Evolutionary conservation across 2,113 vertebrate species (phyloP).

Genomic region (Toxotes chatareus): DNA sequence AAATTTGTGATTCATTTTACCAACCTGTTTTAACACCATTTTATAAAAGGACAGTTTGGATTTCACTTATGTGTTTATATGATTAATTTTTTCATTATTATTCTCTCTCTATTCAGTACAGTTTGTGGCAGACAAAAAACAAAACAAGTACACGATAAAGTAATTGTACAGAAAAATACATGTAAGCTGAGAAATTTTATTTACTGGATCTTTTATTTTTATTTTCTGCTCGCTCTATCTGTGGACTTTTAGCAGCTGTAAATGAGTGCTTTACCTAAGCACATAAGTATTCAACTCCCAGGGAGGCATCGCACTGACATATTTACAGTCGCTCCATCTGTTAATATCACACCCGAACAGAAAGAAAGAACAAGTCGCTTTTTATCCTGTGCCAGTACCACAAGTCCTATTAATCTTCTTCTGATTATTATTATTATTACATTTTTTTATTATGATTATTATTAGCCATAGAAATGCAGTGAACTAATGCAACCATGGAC

Average conservation of each 20-base stretch:
- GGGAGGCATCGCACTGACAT: slow-evolving; percentile 63
- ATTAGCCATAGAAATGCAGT: background rate
- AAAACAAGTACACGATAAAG: background rate
- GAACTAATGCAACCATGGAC: background rate
- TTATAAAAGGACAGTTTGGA: background rate
- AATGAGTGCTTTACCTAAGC: slow-evolving; percentile 44
- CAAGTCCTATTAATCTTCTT: background rate
- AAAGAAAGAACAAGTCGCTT: slow-evolving; percentile 35
- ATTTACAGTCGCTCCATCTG: slow-evolving; percentile 76
- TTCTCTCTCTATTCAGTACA: background rate
- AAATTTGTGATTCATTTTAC: background rate
- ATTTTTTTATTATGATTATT: background rate
- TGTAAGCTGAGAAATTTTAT: too few species aligned
- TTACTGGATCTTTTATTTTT: background rate
- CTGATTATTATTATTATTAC: background rate
- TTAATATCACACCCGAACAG: slow-evolving; percentile 36
- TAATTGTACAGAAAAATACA: background rate
- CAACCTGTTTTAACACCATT: background rate
- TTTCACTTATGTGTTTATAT: background rate
- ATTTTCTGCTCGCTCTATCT: background rate
- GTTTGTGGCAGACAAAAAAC: background rate
- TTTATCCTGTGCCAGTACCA: background rate
- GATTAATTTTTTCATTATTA: background rate
- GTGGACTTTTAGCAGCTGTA: slow-evolving; percentile 8
- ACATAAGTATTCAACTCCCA: slow-evolving; percentile 42